Conservation (phyloP, 2,113 vertebrate species). For the Odontophorus gujanensis region DNA sequence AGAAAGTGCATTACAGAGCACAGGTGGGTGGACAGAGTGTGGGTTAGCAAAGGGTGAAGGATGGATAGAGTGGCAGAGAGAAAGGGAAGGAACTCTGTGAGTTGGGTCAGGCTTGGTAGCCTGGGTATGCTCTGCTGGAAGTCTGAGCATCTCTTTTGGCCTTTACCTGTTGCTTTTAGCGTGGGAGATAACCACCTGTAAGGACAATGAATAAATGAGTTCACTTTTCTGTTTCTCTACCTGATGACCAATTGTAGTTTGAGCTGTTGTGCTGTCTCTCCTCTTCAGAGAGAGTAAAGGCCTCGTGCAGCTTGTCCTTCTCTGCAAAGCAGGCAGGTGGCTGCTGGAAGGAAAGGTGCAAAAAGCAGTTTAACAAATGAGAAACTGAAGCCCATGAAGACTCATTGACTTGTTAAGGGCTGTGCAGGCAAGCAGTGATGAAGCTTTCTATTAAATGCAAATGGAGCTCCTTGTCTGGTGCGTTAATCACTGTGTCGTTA, state of each 20-base stretch:
- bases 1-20: not conserved
- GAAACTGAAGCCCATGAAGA: conserved; percentile 2
- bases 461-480: not conserved
- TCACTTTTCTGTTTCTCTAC: not conserved
- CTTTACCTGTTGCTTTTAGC: not conserved
- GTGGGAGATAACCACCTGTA: not conserved
- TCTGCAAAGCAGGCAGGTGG: not conserved
- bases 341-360: not conserved
- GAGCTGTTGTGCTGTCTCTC: not conserved
- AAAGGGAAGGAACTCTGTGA: not conserved
- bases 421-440: not conserved
- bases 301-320: not conserved
- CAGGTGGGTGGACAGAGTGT: not conserved
- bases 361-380: conserved; percentile 3
- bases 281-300: not conserved
- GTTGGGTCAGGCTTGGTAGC: not conserved
- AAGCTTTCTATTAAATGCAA: conserved; percentile 22
- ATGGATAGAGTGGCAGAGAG: not conserved
- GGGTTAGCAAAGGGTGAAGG: not conserved
- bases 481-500: not conserved
- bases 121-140: not conserved
- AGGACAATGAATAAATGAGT: not conserved
- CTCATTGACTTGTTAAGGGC: not conserved
- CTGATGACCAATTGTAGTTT: rapidly evolving
- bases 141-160: not conserved